Evolutionary conservation across 1,140 invertebrate genomes (phyloP).

Genomic region (Cotesia glomerata): DNA sequence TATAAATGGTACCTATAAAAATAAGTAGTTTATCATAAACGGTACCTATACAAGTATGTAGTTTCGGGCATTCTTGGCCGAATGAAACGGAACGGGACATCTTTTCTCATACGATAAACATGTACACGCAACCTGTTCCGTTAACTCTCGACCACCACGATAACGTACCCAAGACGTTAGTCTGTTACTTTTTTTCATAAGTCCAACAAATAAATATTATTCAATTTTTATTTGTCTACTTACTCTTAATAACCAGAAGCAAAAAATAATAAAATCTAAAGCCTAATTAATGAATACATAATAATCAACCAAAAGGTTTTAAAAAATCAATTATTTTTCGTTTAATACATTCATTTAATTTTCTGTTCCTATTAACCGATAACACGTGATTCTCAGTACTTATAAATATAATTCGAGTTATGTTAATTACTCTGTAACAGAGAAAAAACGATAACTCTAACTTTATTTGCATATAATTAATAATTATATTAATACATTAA

Average conservation of each 20-base stretch:
- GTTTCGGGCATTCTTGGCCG: slow-evolving; percentile 29
- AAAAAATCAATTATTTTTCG: background rate
- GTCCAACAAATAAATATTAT: slow-evolving; percentile 1
- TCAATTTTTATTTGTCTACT: background rate
- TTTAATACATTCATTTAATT: background rate
- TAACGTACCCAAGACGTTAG: slow-evolving; percentile 1
- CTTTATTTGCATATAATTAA: background rate
- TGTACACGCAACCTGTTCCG: slow-evolving; percentile 14
- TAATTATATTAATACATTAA: background rate
- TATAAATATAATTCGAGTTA: background rate
- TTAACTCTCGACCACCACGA: slow-evolving; percentile 11
- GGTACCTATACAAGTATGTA: background rate
- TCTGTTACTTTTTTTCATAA: background rate
- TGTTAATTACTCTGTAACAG: background rate
- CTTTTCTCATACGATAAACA: slow-evolving; percentile 15
- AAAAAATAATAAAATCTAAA: too few relatives aligned
- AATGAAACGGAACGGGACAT: slow-evolving; percentile 26
- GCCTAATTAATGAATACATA: too few relatives aligned
- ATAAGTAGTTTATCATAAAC: background rate
- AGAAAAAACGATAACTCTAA: background rate
- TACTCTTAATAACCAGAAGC: background rate
- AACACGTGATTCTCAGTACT: background rate
- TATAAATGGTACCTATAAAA: slow-evolving; percentile 3
- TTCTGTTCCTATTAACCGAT: background rate
- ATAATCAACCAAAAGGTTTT: background rate